Percentiles rank a stretch among this genome's conserved stretches.
Conservation (phyloP, 2,113 vertebrate species). For the Pluvialis apricaria region DNA sequence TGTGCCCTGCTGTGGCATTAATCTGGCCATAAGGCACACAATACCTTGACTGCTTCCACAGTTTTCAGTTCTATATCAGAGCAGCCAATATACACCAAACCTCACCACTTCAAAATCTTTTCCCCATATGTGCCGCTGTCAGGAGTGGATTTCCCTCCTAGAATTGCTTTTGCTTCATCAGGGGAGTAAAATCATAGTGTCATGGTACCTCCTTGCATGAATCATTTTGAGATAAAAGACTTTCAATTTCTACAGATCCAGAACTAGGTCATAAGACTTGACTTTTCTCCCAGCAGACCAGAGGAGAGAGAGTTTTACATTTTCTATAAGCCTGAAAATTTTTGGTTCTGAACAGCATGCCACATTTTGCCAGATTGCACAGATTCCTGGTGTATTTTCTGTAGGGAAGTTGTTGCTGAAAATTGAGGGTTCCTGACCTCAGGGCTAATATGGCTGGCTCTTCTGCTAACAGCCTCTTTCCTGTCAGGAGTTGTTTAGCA, state of each 20-base stretch:
- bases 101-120: background rate
- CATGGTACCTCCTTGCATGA: background rate
- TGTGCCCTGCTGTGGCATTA: background rate
- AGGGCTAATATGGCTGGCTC: background rate
- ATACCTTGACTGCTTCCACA: background rate
- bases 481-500: background rate
- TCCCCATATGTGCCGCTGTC: rapidly evolving
- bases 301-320: background rate
- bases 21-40: background rate
- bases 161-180: background rate
- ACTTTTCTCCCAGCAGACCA: background rate
- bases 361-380: background rate
- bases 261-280: background rate
- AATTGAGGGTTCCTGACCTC: background rate
- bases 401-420: background rate
- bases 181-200: background rate
- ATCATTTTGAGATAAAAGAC: background rate
- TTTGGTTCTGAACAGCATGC: background rate
- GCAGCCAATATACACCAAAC: background rate
- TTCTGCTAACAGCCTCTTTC: background rate
- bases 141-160: background rate
- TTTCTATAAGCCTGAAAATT: background rate
- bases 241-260: background rate
- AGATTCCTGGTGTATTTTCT: background rate
- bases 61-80: background rate